Evolutionary conservation across 2,113 vertebrate genomes (phyloP), one percentile per base, ranked within the genome.

Genomic region (Pheucticus melanocephalus): DNA sequence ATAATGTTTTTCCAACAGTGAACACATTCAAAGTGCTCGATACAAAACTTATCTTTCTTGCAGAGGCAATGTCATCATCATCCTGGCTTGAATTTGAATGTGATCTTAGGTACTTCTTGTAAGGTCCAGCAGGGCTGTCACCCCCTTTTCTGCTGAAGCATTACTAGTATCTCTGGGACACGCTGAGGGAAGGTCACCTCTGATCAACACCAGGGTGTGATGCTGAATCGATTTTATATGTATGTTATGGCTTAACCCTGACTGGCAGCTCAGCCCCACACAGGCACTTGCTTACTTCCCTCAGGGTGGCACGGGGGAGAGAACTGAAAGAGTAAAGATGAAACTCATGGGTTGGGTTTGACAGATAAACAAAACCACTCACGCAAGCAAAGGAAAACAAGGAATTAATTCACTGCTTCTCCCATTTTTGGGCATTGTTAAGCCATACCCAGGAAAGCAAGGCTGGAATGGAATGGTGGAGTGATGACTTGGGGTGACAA

Each of bases 1-100:
- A 66, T 3, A 40, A 48, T 22, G 2, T 63, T 61, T 86, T 71
- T 61, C 56, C 10, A 18, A 6, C 25, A 61, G 27, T 12, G 21
- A 66, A 33, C 28, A 24, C 28, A 25, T 10, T 50, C 24, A 10
- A 68, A 89, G 35, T 7, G 28, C 19, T 63, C 0, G 0, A 4
- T n/a, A 45, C 5, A 71, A 54, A 93, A 12, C 14, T 5, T 30
- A 61, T 28, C 44, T 76, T 89, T 50, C 28, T 39, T 91, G 21
- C 37, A 42, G 45, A 63, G 4, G 18, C 15, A 15, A 37, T 25
- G 21, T 22, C 19, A 28, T 77, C 53, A 37, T 39, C 6, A 4
- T 39, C 61, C 57, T 54, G 22, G 47, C 31, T 79, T 71, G 37
- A 75, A 51, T 47, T 56, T 85, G 37, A 44, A 50, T 63, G 53